phyloP scores from a whole-genome alignment of 2,888 invertebrate genomes.

The Sphinx pinastri region DNA sequence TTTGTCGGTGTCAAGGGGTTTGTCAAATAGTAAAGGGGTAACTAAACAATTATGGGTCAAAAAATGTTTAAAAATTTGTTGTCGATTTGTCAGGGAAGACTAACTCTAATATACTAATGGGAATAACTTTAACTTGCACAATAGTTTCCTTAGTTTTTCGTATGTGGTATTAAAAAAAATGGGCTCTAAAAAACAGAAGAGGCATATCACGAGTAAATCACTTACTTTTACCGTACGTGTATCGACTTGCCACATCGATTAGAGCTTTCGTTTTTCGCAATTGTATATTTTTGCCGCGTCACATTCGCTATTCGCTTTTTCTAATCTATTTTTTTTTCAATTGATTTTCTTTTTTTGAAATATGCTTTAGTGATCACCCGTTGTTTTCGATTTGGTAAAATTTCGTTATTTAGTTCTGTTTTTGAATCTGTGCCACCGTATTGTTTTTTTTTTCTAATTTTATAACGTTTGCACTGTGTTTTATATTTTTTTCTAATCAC shows the following conservation, averaged over 20 bases:
- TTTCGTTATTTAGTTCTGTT: neutral
- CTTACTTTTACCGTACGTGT: conserved; percentile 3
- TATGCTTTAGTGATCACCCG: neutral
- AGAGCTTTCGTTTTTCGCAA: conserved; percentile 22
- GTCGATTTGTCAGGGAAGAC: no score
- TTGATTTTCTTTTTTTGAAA: neutral
- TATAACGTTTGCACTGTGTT: conserved; percentile 4
- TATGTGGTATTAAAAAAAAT: no score
- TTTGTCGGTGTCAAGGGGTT: no score
- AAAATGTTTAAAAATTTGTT: no score
- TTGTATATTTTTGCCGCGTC: conserved; percentile 22
- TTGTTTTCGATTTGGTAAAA: conserved; percentile 11
- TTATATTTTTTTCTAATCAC: neutral
- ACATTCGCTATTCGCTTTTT: conserved; percentile 19
- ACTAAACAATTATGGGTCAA: no score
- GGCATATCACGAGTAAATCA: neutral
- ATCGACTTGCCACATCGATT: conserved; percentile 25
- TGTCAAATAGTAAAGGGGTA: no score
- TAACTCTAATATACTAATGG: conserved; percentile 5
- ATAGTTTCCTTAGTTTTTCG: neutral
- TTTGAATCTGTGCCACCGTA: conserved; percentile 16
- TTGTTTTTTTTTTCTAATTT: conserved; percentile 19
- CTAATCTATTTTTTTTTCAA: neutral
- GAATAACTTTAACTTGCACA: neutral
- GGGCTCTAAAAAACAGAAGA: neutral